A percentile compares a stretch with the other conserved stretches of the same genome.
Evolutionary conservation across 2,888 invertebrate genomes (phyloP).

Genomic region (Hirtodrosophila confusa): DNA sequence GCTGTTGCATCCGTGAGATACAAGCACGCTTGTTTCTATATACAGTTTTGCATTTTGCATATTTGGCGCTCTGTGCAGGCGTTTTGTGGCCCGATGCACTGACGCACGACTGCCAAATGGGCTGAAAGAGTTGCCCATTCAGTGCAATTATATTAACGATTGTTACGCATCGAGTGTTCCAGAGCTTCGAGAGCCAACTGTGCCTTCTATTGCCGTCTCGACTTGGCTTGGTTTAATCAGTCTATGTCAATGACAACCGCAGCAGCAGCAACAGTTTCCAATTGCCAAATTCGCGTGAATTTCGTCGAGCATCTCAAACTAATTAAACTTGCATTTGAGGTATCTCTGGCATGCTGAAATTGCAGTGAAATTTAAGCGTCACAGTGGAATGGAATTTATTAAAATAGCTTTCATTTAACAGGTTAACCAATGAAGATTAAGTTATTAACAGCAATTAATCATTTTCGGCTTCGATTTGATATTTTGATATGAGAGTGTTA

Average conservation of each 20-base stretch:
- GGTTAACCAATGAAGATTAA: too few species aligned
- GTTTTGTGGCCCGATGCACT: constrained; percentile 17
- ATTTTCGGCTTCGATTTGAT: too few species aligned
- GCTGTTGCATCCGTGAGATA: constrained; percentile 31
- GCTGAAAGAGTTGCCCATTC: constrained; percentile 51
- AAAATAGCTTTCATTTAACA: too few species aligned
- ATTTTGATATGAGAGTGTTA: too few species aligned
- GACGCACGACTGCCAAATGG: constrained; percentile 62
- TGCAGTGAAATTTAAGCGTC: constrained; percentile 15
- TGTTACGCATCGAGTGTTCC: constrained; percentile 42
- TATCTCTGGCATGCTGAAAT: constrained; percentile 26
- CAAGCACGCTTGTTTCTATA: constrained; percentile 17
- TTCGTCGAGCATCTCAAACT: constrained; percentile 49
- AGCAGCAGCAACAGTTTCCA: constrained; percentile 37
- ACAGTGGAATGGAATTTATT: constrained; percentile 29
- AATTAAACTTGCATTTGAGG: constrained; percentile 65
- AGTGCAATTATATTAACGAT: constrained; percentile 55
- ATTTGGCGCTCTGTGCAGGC: constrained; percentile 29
- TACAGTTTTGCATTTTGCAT: constrained; percentile 39
- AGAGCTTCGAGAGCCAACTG: not conserved
- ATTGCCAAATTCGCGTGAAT: constrained; percentile 44
- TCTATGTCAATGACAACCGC: constrained; percentile 46
- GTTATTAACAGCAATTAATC: too few species aligned
- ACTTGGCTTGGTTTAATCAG: constrained; percentile 43
- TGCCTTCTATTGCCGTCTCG: constrained; percentile 2